Evolutionary conservation across 2,797 vertebrate genomes (phyloP).

Genomic region (Melanogrammus aeglefinus): DNA sequence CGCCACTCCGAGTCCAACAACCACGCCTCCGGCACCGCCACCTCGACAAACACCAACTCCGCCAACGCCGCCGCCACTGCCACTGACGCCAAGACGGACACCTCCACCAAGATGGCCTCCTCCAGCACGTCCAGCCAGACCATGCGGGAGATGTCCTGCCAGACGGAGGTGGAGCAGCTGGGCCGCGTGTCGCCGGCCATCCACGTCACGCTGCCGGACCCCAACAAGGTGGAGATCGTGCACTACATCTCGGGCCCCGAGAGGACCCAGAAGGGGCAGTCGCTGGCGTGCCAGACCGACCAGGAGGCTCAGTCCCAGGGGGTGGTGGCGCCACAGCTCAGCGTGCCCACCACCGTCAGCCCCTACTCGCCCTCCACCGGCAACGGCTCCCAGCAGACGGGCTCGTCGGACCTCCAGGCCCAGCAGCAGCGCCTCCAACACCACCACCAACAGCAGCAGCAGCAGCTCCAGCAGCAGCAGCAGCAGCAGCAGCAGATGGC

Average conservation of each 20-base stretch:
- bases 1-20: constrained; percentile 81
- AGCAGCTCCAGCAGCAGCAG: constrained; percentile 13
- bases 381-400: constrained; percentile 79
- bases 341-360: constrained; percentile 85
- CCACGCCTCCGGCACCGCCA: constrained; percentile 65
- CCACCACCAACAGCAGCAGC: not conserved
- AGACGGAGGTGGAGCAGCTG: constrained; percentile 91
- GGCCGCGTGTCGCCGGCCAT: constrained; percentile 89
- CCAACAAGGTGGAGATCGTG: constrained; percentile 90
- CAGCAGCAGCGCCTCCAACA: constrained; percentile 72
- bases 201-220: constrained; percentile 90
- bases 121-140: constrained; percentile 94
- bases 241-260: constrained; percentile 97
- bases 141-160: constrained; percentile 92
- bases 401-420: constrained; percentile 76
- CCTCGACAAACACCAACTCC: constrained; percentile 35
- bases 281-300: constrained; percentile 95
- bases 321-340: constrained; percentile 86
- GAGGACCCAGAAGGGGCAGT: constrained; percentile 91
- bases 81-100: constrained; percentile 52
- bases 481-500: constrained; percentile 23
- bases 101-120: constrained; percentile 62
- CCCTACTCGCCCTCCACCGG: constrained; percentile 80
- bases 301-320: constrained; percentile 86
- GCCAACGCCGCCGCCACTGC: constrained; percentile 24